These are phyloP conservation scores for Anolis sagrei DNA, from an alignment of 2,113 vertebrate species.

Conservation along the genomic window DNA sequence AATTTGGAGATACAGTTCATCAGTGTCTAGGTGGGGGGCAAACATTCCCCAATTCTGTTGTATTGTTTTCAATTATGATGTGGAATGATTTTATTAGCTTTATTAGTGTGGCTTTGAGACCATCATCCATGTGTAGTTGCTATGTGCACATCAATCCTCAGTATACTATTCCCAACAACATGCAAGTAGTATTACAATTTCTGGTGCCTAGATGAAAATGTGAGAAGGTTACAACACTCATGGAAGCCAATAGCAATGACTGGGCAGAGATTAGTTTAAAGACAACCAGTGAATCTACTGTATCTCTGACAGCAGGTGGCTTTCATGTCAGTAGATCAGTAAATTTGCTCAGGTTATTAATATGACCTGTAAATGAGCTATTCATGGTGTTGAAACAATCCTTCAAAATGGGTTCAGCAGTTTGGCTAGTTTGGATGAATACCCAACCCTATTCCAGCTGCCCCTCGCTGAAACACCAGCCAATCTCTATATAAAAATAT, in stretches of 20 bases:
- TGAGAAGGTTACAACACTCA: no score
- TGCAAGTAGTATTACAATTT: background rate
- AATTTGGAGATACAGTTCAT: no score
- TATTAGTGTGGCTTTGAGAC: background rate
- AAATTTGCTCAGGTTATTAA: no score
- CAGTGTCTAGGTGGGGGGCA: no score
- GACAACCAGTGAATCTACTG: background rate
- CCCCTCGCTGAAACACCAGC: no score
- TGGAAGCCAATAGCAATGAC: background rate
- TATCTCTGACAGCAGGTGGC: background rate
- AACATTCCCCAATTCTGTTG: background rate
- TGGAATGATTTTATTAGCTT: background rate
- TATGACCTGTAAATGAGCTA: no score
- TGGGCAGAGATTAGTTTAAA: background rate
- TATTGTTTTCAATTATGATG: background rate
- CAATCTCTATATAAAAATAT: background rate
- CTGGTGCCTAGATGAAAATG: background rate
- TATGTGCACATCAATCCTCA: background rate
- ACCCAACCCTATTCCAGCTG: no score
- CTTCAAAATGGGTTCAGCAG: no score
- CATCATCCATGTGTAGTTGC: background rate
- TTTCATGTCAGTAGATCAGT: no score
- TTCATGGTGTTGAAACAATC: no score
- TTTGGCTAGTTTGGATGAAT: no score
- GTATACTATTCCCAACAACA: background rate